phyloP scores from a whole-genome alignment of 1,140 invertebrate species.

The Phymastichus coffea region DNA sequence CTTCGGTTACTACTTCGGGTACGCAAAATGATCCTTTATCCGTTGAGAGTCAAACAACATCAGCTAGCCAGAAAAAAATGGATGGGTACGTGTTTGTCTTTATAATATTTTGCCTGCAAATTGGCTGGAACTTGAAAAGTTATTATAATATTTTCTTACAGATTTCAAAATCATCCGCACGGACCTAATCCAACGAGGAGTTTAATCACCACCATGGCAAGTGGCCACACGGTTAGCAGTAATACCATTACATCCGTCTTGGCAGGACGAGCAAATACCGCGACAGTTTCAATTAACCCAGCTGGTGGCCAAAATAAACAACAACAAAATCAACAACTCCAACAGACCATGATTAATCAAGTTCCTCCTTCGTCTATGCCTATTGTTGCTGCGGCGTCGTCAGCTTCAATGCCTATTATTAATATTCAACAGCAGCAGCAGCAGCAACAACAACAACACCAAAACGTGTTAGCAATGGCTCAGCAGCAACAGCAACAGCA shows the following conservation, averaged over 20 bases:
- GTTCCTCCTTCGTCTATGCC: constrained; percentile 36
- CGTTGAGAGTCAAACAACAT: constrained; percentile 28
- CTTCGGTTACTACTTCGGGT: constrained; percentile 7
- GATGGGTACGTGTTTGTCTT: constrained; percentile 10
- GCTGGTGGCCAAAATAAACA: constrained; percentile 45
- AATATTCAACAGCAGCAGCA: constrained; percentile 3
- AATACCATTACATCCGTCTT: constrained; percentile 77
- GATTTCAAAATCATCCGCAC: constrained; percentile 47
- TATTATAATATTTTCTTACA: neutral
- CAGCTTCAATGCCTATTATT: constrained; percentile 3
- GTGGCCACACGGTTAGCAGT: constrained; percentile 69
- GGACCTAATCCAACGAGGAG: constrained; percentile 45
- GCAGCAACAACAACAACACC: constrained; percentile 2
- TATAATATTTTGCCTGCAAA: neutral
- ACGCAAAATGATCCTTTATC: neutral
- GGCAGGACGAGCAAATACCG: constrained; percentile 72
- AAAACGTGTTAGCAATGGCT: constrained; percentile 5
- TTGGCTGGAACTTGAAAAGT: neutral
- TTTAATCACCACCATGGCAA: constrained; percentile 70
- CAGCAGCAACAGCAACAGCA: constrained; percentile 16
- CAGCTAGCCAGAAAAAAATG: neutral
- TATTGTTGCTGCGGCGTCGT: neutral
- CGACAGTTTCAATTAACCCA: constrained; percentile 71
- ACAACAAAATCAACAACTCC: neutral
- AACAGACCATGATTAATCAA: constrained; percentile 11